phyloP scores from a whole-genome alignment of 2,888 invertebrate species.

The Aleiodes leptofemur region DNA sequence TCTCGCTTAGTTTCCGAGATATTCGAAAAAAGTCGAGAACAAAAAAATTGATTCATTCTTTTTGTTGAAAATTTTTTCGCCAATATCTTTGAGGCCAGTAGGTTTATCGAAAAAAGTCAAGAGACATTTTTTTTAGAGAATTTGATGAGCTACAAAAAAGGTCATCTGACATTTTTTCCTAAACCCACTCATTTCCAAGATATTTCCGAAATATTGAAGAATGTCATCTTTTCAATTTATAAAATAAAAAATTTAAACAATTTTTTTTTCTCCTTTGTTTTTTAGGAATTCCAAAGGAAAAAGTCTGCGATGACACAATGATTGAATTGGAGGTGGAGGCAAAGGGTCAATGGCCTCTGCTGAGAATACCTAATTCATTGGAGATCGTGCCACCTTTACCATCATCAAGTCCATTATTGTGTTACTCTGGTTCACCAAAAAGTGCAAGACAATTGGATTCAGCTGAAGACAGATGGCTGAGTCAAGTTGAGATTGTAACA shows the following conservation, averaged over 20 bases:
- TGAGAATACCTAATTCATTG: constrained; percentile 79
- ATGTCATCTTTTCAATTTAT: neutral
- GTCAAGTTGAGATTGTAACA: constrained; percentile 97
- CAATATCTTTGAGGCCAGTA: too few species aligned
- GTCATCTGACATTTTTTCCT: too few species aligned
- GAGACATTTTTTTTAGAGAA: too few species aligned
- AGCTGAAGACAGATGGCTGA: constrained; percentile 90
- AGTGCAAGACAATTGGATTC: constrained; percentile 64
- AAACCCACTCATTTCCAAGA: too few species aligned
- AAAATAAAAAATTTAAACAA: neutral
- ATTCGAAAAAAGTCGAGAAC: too few species aligned
- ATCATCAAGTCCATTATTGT: constrained; percentile 81
- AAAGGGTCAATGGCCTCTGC: constrained; percentile 92
- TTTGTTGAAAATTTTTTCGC: too few species aligned
- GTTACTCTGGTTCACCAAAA: constrained; percentile 64
- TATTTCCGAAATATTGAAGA: neutral
- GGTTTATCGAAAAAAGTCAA: too few species aligned
- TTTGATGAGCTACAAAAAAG: too few species aligned
- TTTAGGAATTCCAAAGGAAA: constrained; percentile 86
- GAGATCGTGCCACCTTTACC: constrained; percentile 88
- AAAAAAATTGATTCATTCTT: too few species aligned
- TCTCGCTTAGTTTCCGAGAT: too few species aligned
- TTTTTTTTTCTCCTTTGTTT: constrained; percentile 17
- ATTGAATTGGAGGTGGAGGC: constrained; percentile 91
- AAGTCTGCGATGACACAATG: constrained; percentile 89